Evolutionary conservation across 2,113 vertebrate genomes (phyloP).

Genomic region (Myiozetetes cayanensis): DNA sequence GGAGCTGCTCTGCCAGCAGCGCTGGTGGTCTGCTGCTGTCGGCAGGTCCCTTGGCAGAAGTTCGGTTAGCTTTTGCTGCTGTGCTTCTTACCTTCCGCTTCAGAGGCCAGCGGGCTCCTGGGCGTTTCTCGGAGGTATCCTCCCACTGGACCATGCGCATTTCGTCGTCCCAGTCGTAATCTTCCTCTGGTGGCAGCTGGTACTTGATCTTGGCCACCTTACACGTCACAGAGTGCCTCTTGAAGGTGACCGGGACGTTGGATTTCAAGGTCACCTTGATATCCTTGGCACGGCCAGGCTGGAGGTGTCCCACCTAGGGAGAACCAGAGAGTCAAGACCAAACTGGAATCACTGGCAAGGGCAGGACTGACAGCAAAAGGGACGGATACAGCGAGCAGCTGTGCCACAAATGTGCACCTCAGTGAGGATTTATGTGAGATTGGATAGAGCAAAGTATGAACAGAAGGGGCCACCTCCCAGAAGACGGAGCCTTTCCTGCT

Average conservation of each 20-base stretch:
- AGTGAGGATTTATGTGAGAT: not conserved
- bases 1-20: not conserved
- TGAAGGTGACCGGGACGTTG: constrained; percentile 65
- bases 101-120: not conserved
- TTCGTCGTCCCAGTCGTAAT: constrained; percentile 85
- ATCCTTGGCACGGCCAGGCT: constrained; percentile 83
- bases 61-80: not conserved
- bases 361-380: not conserved
- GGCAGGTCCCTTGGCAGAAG: not conserved
- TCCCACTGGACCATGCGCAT: constrained; percentile 76
- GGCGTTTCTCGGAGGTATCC: constrained; percentile 12
- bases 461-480: not conserved
- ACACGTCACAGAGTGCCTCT: constrained; percentile 71
- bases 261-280: constrained; percentile 80
- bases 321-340: not conserved
- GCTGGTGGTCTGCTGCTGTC: rapidly evolving
- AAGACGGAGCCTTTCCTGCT: not conserved
- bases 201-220: constrained; percentile 78
- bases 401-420: not conserved
- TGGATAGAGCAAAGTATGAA: not conserved
- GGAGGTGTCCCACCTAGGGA: constrained; percentile 86
- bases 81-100: constrained; percentile 76
- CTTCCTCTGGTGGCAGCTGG: constrained; percentile 74
- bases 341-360: not conserved
- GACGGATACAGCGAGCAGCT: not conserved